Base-by-base conservation (phyloP, 2,113 vertebrate species). In the Tauraco erythrolophus region DNA sequence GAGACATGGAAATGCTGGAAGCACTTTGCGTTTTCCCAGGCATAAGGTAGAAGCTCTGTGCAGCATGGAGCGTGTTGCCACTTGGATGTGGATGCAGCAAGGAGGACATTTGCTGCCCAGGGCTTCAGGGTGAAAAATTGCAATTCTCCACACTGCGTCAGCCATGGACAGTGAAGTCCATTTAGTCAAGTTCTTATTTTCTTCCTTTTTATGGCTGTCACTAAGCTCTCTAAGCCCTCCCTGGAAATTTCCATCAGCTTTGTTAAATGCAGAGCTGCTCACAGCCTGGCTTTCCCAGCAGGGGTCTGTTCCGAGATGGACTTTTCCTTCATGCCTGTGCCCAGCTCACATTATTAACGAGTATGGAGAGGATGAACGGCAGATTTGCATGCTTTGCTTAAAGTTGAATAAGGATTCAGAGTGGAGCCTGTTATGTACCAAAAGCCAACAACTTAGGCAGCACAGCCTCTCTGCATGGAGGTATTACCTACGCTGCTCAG, bases 221-320 rank as follows among this genome's bases (percentile, higher is more conserved):
- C 86, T 94, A 92, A 97, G 69, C 92, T 90, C 88, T 75, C 78
- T 94, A 96, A 94, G 65, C 45, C 53, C 61, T 94, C 89, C 82
- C 65, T 96, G 94, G 85, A 97, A 97, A 97, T 96, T 97, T 96
- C 97, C 96, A 94, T 94, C 89, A 95, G 86, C 56, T 96, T 91
- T 94, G 68, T 91, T 84, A 86, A n/a, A 91, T 23, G n/a, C 60
- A 91, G 96, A 94, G 88, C 72, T 84, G 83, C 79, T 89, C 88
- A 64, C 35, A 94, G 95, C 23, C 61, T 35, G 68, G 80, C 65
- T 87, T 95, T 94, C 86, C 83, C 94, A 92, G 85, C 79, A 95
- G 92, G 82, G n/a, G 62, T 84, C 94, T 93, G 88, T 76, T 95
- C 81, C 0, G 31, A 92, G 84, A 76, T 53, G 78, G 89, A 94